Percentiles rank a stretch among this genome's conserved stretches.
Conservation (phyloP, 2,888 invertebrate genomes). For the Sarcophaga rosellei region DNA sequence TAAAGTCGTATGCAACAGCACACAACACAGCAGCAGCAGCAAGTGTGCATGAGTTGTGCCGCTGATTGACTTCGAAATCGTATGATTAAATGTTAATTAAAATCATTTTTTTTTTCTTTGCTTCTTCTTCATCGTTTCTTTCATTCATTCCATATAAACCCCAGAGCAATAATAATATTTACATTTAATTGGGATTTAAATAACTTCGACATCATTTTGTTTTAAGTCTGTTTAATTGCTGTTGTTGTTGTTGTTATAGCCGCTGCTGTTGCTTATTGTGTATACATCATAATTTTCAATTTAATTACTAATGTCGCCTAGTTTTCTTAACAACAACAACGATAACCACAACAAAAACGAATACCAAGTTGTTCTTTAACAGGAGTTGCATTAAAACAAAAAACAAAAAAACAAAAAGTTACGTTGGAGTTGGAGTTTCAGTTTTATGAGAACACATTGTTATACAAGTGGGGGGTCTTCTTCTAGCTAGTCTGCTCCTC, state of each 20-base stretch:
- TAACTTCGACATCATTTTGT: conserved; percentile 60
- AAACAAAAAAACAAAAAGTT: not conserved
- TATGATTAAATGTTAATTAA: conserved; percentile 69
- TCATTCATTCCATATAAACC: conserved; percentile 38
- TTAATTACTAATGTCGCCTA: conserved; percentile 68
- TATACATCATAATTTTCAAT: conserved; percentile 65
- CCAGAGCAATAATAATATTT: conserved; percentile 60
- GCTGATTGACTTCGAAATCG: conserved; percentile 49
- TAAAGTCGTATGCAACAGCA: no score
- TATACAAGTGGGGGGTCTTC: conserved; percentile 59
- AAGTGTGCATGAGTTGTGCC: not conserved
- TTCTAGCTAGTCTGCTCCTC: conserved; percentile 18
- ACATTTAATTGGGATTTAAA: conserved; percentile 68
- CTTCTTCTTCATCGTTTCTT: not conserved
- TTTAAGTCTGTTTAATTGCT: not conserved
- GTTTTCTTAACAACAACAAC: conserved; percentile 17
- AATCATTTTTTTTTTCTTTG: conserved; percentile 40
- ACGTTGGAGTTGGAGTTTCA: conserved; percentile 12
- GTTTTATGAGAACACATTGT: not conserved
- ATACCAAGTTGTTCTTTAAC: not conserved
- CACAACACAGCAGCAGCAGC: not conserved
- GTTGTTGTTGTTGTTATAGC: not conserved
- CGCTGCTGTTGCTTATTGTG: not conserved
- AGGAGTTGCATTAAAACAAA: conserved; percentile 17
- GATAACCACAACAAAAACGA: not conserved